Evolutionary conservation across 2,888 invertebrate genomes (phyloP), one percentile per base, ranked within the genome.

Genomic region (Chironomus tentans): DNA sequence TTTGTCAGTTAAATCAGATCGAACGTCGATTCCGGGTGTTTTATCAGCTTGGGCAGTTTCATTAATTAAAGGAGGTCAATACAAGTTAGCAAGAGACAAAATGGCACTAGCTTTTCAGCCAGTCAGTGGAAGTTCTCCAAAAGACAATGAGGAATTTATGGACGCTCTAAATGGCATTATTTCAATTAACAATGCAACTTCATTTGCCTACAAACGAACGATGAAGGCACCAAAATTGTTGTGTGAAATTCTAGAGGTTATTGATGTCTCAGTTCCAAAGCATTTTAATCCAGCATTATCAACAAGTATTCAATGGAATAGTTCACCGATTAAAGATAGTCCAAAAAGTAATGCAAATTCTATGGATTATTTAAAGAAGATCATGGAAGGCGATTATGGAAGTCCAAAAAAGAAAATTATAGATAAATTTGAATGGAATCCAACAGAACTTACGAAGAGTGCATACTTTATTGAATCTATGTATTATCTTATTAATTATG

Each of bases 11-110:
- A 96, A 96, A 84, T 91, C 91, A 77, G 95, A 95, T 0, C 84
- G 94, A 18, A 90, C 94, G 18, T 87, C 90, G 6, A 87, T 88
- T 62, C 86, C 86, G 80, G 91, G 93, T 61, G 93, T 96, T 0
- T 90, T 95, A 87, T 92, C 92, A 0, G 92, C 93, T 0, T 95
- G 95, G 93, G 96, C 95, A 0, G 90, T 94, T 80, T 90, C 92
- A 13, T 92, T 91, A 78, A 84, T 94, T 3, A 90, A 89, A 79
- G 91, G 73, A 10, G 62, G 46, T 18, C 22, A 28, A 5, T 18
- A 24, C 50, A 76, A 62, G 12, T 18, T 71, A 80, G 84, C 84
- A 4, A 82, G 83, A 15, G 83, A 84, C 71, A 84, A 84, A 77
- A 81, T 84, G 24, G 78, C 79, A 0, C 80, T 72, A 12, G 72